Evolutionary conservation across 2,113 vertebrate genomes (phyloP).

Genomic region (Sphaerodactylus townsendi): DNA sequence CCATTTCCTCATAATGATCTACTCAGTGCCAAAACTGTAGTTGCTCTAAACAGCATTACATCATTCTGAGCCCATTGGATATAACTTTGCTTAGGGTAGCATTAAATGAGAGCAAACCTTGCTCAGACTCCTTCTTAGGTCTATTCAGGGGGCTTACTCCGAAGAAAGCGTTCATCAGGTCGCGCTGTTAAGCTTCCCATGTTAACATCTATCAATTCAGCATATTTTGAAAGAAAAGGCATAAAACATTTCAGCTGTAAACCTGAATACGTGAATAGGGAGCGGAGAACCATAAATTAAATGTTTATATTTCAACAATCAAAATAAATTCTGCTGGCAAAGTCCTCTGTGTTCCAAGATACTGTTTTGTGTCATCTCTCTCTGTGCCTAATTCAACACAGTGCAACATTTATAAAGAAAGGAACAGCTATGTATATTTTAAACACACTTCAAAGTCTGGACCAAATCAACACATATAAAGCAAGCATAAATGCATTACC

Average conservation of each 20-base stretch:
- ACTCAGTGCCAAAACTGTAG: not conserved
- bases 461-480: slow-evolving; percentile 46
- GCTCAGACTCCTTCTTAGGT: too few relatives aligned
- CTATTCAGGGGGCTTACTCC: too few relatives aligned
- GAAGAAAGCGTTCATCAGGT: too few relatives aligned
- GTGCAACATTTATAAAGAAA: not conserved
- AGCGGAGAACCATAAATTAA: not conserved
- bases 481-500: slow-evolving; percentile 73
- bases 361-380: slow-evolving; percentile 1
- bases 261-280: not conserved
- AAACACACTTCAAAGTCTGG: not conserved
- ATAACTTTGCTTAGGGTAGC: too few relatives aligned
- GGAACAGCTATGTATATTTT: not conserved
- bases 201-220: slow-evolving; percentile 6
- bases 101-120: too few relatives aligned
- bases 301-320: not conserved
- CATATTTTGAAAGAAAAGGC: slow-evolving; percentile 38
- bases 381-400: slow-evolving; percentile 9
- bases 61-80: too few relatives aligned
- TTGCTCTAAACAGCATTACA: too few relatives aligned
- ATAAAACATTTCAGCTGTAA: not conserved
- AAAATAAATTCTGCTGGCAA: not conserved
- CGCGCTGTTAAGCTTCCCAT: not conserved
- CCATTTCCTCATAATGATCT: not conserved
- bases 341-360: not conserved